Evolutionary conservation across 2,113 vertebrate genomes (phyloP).

Genomic region (Trichomycterus rosablanca): DNA sequence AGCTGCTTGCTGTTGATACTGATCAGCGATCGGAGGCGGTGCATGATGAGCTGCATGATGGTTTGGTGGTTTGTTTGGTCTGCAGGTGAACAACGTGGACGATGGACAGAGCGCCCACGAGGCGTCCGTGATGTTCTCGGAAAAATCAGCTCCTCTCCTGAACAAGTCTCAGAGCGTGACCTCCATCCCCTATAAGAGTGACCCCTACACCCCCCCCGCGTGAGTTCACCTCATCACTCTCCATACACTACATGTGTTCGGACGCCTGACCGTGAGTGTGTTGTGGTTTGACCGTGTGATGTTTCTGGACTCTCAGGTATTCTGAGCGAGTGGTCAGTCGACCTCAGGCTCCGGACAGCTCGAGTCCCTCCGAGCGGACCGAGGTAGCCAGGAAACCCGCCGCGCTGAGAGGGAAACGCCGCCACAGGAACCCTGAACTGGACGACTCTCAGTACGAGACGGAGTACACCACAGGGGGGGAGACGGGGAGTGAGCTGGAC

Average conservation of each 20-base stretch:
- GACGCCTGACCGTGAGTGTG: not conserved
- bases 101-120: conserved; percentile 68
- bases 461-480: conserved; percentile 80
- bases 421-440: conserved; percentile 66
- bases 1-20: no score
- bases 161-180: conserved; percentile 58
- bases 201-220: conserved; percentile 54
- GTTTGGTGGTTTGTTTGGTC: no score
- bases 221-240: conserved; percentile 46
- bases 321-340: conserved; percentile 51
- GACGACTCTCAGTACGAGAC: conserved; percentile 85
- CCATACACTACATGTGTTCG: no score
- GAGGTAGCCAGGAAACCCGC: conserved; percentile 58
- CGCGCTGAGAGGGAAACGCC: conserved; percentile 61
- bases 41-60: no score
- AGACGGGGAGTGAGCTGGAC: conserved; percentile 74
- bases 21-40: no score
- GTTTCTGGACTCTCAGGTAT: conserved; percentile 53
- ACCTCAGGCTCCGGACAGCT: conserved; percentile 57
- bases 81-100: conserved; percentile 82
- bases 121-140: conserved; percentile 75
- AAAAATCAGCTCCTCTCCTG: conserved; percentile 70
- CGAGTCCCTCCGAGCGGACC: conserved; percentile 66
- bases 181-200: conserved; percentile 58
- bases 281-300: no score